A percentile compares a stretch with the other conserved stretches of the same genome.
phyloP scores from a whole-genome alignment of 2,888 invertebrate species.

The Thera britannica region DNA sequence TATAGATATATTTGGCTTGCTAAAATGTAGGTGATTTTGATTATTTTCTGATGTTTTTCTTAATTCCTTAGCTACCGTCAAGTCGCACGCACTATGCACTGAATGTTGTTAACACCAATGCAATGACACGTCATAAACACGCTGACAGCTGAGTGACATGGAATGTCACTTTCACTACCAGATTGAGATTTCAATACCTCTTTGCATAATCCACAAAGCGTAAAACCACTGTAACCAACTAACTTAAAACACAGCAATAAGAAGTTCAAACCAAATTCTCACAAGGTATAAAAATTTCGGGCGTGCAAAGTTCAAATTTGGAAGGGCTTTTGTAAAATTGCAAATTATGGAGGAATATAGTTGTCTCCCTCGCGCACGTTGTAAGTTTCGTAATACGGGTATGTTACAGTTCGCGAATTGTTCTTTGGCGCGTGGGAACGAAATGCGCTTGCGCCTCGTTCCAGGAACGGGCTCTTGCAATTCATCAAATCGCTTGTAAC shows the following conservation, averaged over 20 bases:
- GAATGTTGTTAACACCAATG: slow-evolving; percentile 27
- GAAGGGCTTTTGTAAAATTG: slow-evolving; percentile 58
- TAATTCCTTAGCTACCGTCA: slow-evolving; percentile 4
- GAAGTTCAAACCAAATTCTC: slow-evolving; percentile 30
- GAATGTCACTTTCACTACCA: slow-evolving; percentile 45
- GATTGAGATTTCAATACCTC: slow-evolving; percentile 35
- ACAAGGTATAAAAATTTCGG: slow-evolving; percentile 22
- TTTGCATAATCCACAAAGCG: slow-evolving; percentile 33
- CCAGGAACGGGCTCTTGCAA: slow-evolving; percentile 73
- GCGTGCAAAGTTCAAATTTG: slow-evolving; percentile 40
- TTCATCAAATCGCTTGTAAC: slow-evolving; percentile 71
- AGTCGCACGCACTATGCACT: slow-evolving; percentile 5
- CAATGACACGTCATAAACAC: slow-evolving; percentile 30
- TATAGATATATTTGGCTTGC: too few species aligned
- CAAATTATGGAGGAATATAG: slow-evolving; percentile 52
- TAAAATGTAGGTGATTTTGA: too few species aligned
- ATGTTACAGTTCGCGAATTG: slow-evolving; percentile 61
- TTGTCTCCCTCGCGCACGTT: slow-evolving; percentile 45
- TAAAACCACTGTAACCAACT: slow-evolving; percentile 25
- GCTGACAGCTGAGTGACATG: slow-evolving; percentile 20
- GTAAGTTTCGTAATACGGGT: slow-evolving; percentile 40
- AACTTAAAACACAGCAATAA: slow-evolving; percentile 29
- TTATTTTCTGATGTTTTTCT: too few species aligned
- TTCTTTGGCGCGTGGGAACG: slow-evolving; percentile 75
- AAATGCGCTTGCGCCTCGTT: slow-evolving; percentile 65